Evolutionary conservation across 2,888 invertebrate genomes (phyloP), one percentile per base, ranked within the genome.

Genomic region (Cyaniris semiargus): DNA sequence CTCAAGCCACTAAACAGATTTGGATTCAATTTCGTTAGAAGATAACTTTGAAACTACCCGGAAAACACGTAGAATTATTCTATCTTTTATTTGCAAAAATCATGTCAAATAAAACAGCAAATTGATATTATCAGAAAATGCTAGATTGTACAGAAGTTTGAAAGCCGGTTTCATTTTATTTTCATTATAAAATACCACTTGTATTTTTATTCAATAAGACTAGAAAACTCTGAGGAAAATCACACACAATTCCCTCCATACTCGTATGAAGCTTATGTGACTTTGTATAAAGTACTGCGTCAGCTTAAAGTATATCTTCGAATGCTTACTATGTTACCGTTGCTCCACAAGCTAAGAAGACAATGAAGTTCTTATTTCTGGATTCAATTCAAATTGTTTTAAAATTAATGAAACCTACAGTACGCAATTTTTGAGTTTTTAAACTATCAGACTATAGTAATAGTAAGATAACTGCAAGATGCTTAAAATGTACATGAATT

Each of bases 291-390:
- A 48, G 44, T 27, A 74, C 23, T 27, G 71, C 34, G 71, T 44
- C 48, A 74, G 74, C 74, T 74, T 53, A 74, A 53, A 74, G 74
- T 74, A 48, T 74, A 74, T 48, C 74, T 74, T 72, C 38, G 27
- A 74, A 74, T 21, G 74, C 74, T 74, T 72, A 48, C 44, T 72
- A 27, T 53, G 74, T 48, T 72, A 48, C 48, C 27, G 38, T 23
- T 53, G 15, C 27, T 74, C 21, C 48, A 15, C 53, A 15, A 53
- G 18, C 23, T 27, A 15, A 53, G 23, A 74, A 27, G 44, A 48
- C 74, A 74, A 27, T 18, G 48, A 27, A 53, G 44, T 27, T 44
- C 18, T 48, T 48, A 53, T 27, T 38, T 21, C 21, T 1, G 7
- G 34, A 71, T 38, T 10, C 34, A 38, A 38, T 71, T n/a, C 0